phyloP scores from a whole-genome alignment of 2,797 vertebrate species.

The Leptoclinus maculatus region DNA sequence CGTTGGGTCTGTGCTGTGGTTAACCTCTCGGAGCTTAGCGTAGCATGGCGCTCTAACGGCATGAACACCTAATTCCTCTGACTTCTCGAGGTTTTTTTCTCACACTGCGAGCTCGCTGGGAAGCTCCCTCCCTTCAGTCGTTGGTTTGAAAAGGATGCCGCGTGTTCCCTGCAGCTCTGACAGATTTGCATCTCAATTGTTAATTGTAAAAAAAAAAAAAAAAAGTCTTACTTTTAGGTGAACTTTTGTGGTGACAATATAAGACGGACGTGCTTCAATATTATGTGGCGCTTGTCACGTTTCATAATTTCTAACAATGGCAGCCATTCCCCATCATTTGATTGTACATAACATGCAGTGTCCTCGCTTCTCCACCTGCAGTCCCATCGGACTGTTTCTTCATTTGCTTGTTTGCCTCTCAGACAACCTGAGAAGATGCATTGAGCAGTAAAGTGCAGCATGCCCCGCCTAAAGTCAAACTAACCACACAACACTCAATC shows the following conservation, averaged over 20 bases:
- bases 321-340: background rate
- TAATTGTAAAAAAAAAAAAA: slow-evolving; percentile 9
- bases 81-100: slow-evolving; percentile 39
- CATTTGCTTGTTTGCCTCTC: background rate
- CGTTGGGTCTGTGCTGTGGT: slow-evolving; percentile 64
- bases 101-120: slow-evolving; percentile 15
- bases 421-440: background rate
- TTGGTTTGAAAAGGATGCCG: slow-evolving; percentile 15
- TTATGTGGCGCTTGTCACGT: background rate
- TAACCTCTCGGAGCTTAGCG: slow-evolving; percentile 63
- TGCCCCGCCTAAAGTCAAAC: background rate
- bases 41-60: slow-evolving; percentile 37
- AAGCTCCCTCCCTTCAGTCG: slow-evolving; percentile 23
- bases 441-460: background rate
- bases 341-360: background rate
- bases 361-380: background rate
- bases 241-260: background rate
- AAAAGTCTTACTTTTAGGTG: background rate
- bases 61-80: slow-evolving; percentile 42
- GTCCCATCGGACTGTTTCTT: background rate
- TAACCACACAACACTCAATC: background rate
- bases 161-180: background rate
- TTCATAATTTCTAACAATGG: background rate
- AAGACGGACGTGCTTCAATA: background rate
- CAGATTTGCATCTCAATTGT: slow-evolving; percentile 14